These are phyloP conservation scores for Prorops nasuta DNA, from an alignment of 1,140 invertebrate species.

Conservation along the genomic window DNA sequence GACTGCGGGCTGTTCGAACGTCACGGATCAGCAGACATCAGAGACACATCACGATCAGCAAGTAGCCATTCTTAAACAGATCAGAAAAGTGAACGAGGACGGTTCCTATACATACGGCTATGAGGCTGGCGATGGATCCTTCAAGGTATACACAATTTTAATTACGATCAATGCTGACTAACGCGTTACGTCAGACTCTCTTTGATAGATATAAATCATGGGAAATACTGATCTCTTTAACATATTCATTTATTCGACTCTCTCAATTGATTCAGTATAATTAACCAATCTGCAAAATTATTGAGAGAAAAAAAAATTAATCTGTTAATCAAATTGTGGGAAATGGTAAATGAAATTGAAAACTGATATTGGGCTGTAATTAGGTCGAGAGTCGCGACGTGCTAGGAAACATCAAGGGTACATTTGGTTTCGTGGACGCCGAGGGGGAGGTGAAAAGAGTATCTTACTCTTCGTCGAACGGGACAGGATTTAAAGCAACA, in stretches of 20 bases:
- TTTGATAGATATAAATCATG: too few relatives aligned
- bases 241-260: too few relatives aligned
- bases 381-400: constrained; percentile 77
- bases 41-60: constrained; percentile 51
- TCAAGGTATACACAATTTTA: constrained; percentile 58
- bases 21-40: constrained; percentile 53
- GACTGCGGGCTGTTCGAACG: constrained; percentile 48
- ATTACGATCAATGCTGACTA: too few relatives aligned
- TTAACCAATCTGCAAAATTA: not conserved
- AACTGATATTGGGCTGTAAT: constrained; percentile 21
- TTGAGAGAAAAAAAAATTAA: not conserved
- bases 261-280: not conserved
- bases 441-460: constrained; percentile 79
- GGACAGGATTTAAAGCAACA: constrained; percentile 58
- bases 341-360: too few relatives aligned
- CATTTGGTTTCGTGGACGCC: constrained; percentile 81
- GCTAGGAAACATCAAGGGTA: constrained; percentile 79
- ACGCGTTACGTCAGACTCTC: too few relatives aligned
- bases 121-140: constrained; percentile 80
- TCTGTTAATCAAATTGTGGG: too few relatives aligned
- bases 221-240: too few relatives aligned
- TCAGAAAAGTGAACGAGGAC: constrained; percentile 78
- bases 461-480: constrained; percentile 70
- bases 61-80: constrained; percentile 70
- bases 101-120: constrained; percentile 83